These are phyloP conservation scores for Silurus meridionalis DNA, from an alignment of 2,113 vertebrate genomes.

Conservation along the genomic window DNA sequence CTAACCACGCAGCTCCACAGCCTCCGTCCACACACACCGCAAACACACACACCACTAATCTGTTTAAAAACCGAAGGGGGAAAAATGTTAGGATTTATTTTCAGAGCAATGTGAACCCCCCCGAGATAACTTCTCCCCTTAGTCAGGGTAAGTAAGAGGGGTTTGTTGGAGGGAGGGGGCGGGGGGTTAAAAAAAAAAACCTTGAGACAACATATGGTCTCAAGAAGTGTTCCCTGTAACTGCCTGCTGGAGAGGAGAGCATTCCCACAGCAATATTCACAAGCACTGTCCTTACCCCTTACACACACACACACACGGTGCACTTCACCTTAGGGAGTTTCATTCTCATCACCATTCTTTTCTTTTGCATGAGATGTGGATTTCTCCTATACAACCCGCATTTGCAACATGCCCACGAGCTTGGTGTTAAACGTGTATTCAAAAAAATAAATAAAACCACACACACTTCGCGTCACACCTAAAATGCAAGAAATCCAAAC, in stretches of 20 bases:
- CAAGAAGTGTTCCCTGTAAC: conserved; percentile 6
- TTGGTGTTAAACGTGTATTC: background rate
- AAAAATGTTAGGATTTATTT: conserved; percentile 54
- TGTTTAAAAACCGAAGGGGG: conserved; percentile 66
- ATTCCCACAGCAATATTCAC: conserved; percentile 22
- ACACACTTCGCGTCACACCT: background rate
- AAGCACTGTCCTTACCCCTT: background rate
- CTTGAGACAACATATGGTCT: conserved; percentile 36
- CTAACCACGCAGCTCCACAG: conserved; percentile 54
- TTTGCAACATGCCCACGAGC: background rate
- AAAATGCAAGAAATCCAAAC: background rate
- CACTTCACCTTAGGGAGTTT: conserved; percentile 12
- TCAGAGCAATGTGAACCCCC: conserved; percentile 39
- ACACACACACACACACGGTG: background rate
- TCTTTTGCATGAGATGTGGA: background rate
- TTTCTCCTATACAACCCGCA: background rate
- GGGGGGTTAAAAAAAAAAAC: conserved; percentile 23
- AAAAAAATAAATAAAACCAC: too few species aligned
- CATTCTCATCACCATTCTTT: conserved; percentile 4
- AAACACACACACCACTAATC: conserved; percentile 58
- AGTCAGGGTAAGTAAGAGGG: background rate
- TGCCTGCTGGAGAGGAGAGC: conserved; percentile 23
- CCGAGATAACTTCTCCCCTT: background rate
- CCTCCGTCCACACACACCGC: background rate
- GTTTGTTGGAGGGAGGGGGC: background rate